Percentiles rank a stretch among this genome's conserved stretches.
Conservation (phyloP, 2,113 vertebrate species). For the Labrus mixtus region DNA sequence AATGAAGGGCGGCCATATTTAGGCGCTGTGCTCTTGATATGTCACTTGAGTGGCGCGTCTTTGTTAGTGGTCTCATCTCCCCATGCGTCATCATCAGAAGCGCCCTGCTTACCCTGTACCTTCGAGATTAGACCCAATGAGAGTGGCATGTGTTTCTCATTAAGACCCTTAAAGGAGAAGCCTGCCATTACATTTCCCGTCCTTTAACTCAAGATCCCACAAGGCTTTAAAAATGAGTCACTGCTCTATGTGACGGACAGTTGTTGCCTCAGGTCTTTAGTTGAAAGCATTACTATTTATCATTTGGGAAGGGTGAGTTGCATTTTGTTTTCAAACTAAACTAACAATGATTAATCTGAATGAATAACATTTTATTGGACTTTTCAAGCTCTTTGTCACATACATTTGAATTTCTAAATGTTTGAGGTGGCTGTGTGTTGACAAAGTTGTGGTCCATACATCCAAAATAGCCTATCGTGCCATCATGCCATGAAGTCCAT, state of each 20-base stretch:
- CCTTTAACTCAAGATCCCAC: constrained; percentile 17
- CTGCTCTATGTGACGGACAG: constrained; percentile 2
- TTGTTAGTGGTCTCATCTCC: constrained; percentile 24
- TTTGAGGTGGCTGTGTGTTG: too few relatives aligned
- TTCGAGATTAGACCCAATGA: constrained; percentile 27
- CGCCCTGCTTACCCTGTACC: constrained; percentile 14
- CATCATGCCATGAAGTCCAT: too few relatives aligned
- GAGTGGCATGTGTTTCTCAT: constrained; percentile 30
- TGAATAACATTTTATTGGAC: not conserved
- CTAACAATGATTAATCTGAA: not conserved
- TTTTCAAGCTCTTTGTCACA: too few relatives aligned
- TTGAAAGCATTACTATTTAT: not conserved
- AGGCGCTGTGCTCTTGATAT: constrained; percentile 59
- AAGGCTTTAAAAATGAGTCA: not conserved
- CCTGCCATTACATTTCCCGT: constrained; percentile 6
- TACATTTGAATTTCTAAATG: too few relatives aligned
- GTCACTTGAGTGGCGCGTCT: constrained; percentile 32
- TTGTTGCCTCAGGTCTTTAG: not conserved
- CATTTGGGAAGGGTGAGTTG: too few relatives aligned
- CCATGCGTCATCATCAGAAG: constrained; percentile 1
- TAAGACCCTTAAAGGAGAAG: not conserved
- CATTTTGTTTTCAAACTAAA: not conserved
- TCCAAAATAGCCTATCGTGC: too few relatives aligned
- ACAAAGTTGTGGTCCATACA: too few relatives aligned
- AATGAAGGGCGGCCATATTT: constrained; percentile 72